A percentile compares a stretch with the other conserved stretches of the same genome.
phyloP scores from a whole-genome alignment of 1,140 invertebrate species.

The Sesamia nonagrioides region DNA sequence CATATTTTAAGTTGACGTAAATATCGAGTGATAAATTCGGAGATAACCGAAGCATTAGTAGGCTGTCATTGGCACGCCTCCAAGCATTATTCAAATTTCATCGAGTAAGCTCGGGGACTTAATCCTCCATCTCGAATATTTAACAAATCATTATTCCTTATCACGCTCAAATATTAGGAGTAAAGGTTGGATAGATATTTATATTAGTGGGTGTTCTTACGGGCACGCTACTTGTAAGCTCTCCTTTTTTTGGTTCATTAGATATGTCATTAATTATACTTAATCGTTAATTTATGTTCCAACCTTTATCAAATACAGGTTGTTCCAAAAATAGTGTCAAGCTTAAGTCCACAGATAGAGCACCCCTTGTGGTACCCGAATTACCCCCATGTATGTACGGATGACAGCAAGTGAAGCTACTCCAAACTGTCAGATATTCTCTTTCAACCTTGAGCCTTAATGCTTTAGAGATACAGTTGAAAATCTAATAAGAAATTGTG shows the following conservation, averaged over 20 bases:
- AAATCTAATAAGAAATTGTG: too few species aligned
- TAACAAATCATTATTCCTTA: constrained; percentile 44
- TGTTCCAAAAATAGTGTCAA: too few species aligned
- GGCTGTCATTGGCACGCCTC: constrained; percentile 47
- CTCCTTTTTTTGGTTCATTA: neutral
- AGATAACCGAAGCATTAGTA: constrained; percentile 62
- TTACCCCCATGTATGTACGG: too few species aligned
- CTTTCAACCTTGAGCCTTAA: too few species aligned
- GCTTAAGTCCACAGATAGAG: too few species aligned
- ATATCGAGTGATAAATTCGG: constrained; percentile 60
- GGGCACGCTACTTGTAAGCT: neutral
- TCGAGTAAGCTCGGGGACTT: constrained; percentile 55
- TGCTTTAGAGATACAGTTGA: too few species aligned
- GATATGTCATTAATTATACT: neutral
- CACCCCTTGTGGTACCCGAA: too few species aligned
- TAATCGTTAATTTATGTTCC: too few species aligned
- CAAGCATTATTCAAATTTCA: constrained; percentile 66
- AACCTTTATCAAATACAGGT: neutral
- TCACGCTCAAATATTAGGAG: constrained; percentile 35
- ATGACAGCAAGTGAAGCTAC: too few species aligned
- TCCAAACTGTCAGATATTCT: too few species aligned
- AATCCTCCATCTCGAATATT: constrained; percentile 52
- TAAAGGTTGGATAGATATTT: constrained; percentile 8
- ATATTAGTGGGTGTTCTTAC: constrained; percentile 25
- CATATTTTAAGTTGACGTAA: constrained; percentile 59